These are phyloP conservation scores for Melanostoma scalare DNA, from an alignment of 2,888 invertebrate genomes.

Conservation along the genomic window DNA sequence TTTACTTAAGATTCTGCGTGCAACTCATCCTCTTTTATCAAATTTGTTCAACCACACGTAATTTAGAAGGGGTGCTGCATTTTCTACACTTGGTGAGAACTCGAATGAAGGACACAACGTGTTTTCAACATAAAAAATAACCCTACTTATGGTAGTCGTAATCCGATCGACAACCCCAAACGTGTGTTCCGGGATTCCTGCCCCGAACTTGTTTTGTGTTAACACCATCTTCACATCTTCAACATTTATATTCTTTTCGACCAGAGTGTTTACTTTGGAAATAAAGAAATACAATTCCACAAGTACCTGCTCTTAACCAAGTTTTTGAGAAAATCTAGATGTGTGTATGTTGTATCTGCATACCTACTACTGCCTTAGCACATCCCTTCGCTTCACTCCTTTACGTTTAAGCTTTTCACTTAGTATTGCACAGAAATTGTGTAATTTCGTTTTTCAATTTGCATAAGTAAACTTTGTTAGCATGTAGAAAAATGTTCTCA, in stretches of 20 bases:
- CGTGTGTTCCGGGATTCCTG: no score
- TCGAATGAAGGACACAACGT: no score
- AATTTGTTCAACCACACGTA: no score
- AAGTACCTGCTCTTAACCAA: constrained; percentile 60
- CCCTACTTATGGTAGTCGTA: no score
- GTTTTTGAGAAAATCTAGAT: constrained; percentile 45
- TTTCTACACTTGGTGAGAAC: no score
- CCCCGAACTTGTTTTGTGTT: constrained; percentile 26
- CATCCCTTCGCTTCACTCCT: neutral
- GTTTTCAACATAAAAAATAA: no score
- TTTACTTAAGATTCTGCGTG: no score
- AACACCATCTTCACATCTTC: constrained; percentile 50
- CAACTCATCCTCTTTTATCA: no score
- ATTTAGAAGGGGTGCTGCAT: no score
- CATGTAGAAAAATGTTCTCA: constrained; percentile 12
- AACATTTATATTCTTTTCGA: constrained; percentile 23
- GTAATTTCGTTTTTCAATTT: constrained; percentile 44
- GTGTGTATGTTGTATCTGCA: neutral
- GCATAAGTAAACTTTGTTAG: constrained; percentile 43
- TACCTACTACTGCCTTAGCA: neutral
- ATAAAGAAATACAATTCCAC: constrained; percentile 63
- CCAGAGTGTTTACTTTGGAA: constrained; percentile 57
- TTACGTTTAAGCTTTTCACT: constrained; percentile 6
- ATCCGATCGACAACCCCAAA: no score
- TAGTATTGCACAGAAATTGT: constrained; percentile 34